Evolutionary conservation across 1,140 invertebrate genomes (phyloP).

Genomic region (Plectrocnemia conspersa): DNA sequence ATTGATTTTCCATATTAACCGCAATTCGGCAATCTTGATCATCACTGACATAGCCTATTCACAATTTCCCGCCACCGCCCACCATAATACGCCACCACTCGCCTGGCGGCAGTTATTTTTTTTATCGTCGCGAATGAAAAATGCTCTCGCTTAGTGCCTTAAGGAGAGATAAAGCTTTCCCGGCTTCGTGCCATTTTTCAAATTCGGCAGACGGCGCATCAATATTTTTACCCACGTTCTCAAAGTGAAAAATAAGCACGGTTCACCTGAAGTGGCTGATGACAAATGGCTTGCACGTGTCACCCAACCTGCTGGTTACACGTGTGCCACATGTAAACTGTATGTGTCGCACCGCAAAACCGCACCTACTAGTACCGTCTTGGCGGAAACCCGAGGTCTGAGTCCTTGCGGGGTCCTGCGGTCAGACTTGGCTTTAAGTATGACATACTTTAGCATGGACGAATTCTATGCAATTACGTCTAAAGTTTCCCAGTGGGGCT

Average conservation of each 20-base stretch:
- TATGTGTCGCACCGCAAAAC: neutral
- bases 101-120: neutral
- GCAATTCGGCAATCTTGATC: too few relatives aligned
- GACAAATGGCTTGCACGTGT: constrained; percentile 5
- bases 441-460: too few relatives aligned
- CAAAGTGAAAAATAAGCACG: constrained; percentile 7
- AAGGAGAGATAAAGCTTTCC: neutral
- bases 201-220: neutral
- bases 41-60: too few relatives aligned
- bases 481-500: too few relatives aligned
- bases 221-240: neutral
- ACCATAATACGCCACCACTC: neutral
- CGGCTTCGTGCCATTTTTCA: neutral
- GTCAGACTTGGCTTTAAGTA: too few relatives aligned
- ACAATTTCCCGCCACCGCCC: too few relatives aligned
- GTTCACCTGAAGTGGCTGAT: neutral
- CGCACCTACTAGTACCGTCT: too few relatives aligned
- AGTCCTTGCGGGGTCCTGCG: too few relatives aligned
- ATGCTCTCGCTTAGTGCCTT: constrained; percentile 1
- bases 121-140: neutral
- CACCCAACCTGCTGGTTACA: constrained; percentile 1
- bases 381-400: too few relatives aligned
- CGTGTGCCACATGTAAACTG: constrained; percentile 3
- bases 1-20: too few relatives aligned
- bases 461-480: too few relatives aligned